phyloP scores from a whole-genome alignment of 2,113 vertebrate genomes.

The Semnopithecus entellus region DNA sequence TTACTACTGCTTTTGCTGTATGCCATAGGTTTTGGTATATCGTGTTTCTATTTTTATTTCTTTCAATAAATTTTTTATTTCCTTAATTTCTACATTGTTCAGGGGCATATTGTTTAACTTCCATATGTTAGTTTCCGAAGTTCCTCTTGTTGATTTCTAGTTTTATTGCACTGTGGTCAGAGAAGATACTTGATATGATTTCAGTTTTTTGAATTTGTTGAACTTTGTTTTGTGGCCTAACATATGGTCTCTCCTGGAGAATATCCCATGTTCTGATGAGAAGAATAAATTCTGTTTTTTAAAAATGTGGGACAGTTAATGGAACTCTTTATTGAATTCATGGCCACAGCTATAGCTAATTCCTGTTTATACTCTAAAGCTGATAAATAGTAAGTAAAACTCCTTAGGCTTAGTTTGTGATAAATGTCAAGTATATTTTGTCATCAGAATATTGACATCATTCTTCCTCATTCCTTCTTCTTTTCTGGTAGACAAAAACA shows the following conservation, averaged over 20 bases:
- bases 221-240: neutral
- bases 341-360: neutral
- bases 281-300: neutral
- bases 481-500: neutral
- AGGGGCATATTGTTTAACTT: neutral
- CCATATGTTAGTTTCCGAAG: neutral
- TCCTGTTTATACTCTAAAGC: neutral
- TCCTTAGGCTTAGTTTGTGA: neutral
- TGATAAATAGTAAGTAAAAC: neutral
- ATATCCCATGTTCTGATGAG: neutral
- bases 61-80: neutral
- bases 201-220: neutral
- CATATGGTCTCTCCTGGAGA: neutral
- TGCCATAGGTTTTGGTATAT: neutral
- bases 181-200: neutral
- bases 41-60: neutral
- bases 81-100: neutral
- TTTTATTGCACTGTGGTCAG: neutral
- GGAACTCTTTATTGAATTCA: slow-evolving; percentile 14
- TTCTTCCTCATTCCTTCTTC: neutral
- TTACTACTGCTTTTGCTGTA: too few species aligned
- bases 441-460: neutral
- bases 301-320: neutral
- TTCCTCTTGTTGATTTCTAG: neutral
- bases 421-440: neutral